Base-by-base conservation (phyloP, 2,888 invertebrate species). In the Lysandra bellargus region DNA sequence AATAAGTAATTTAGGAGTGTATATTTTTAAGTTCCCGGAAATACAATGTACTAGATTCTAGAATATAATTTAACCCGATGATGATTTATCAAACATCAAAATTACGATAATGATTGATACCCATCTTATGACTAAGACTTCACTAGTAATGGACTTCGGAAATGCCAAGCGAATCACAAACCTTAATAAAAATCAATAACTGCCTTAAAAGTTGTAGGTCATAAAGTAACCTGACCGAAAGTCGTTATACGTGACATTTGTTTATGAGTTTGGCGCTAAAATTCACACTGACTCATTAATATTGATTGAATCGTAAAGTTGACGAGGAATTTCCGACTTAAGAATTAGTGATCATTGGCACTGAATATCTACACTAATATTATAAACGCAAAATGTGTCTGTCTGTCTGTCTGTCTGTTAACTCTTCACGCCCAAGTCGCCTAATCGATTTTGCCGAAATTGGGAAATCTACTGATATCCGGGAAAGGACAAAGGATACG, bases 161-260 rank as follows among this genome's bases (percentile, higher is more conserved):
- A 79, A 79, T 79, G 6, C 79, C 75, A 57, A 14, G 75, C 79
- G 44, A 79, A 75, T 64, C 75, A 57, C 33, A 76, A 44, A 40
- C 61, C 40, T n/a, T 75, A 75, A 79, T 79, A 79, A 79, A 79
- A 75, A 49, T 75, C 75, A 75, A 75, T 79, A 74, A 79, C 53
- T 40, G 61, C 49, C 30, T 78, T 40, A 64, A 60, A 79, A 79
- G 40, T 17, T 30, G 40, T 7, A 77, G 9, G 49, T 7, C 79
- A 69, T 79, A 69, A 69, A 69, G 53, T 49, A 69, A 79, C 76
- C 76, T 37, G 87, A 90, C 88, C 88, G 84, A 87, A 84, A 85
- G 84, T 89, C 88, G 86, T 91, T 88, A 91, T 91, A 88, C 84
- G 85, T 84, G 86, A 89, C 88, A 87, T 85, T 85, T 85, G 81